Evolutionary conservation across 92 coral and sea anemone species (phyloP).

Genomic region (Micromussa lordhowensis): DNA sequence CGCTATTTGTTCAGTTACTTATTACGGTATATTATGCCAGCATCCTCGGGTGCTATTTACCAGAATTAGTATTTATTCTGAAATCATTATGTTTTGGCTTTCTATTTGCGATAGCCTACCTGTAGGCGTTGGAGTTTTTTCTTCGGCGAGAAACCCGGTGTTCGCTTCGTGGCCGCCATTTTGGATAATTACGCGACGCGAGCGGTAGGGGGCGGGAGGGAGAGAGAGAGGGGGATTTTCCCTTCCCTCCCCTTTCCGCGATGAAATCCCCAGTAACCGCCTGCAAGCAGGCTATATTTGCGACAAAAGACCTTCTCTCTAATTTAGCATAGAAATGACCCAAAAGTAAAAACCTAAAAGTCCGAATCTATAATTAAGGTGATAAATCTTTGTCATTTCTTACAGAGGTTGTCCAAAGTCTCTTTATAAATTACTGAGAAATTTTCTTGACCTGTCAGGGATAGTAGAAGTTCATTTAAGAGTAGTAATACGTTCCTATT

Average conservation of each 20-base stretch:
- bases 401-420: background rate
- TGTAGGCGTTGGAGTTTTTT: no score
- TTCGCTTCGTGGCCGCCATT: no score
- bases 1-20: background rate
- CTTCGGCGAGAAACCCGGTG: no score
- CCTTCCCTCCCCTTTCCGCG: no score
- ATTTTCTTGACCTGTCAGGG: no score
- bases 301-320: background rate
- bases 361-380: background rate
- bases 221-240: no score
- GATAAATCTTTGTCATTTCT: background rate
- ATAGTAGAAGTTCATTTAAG: no score
- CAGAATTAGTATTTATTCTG: background rate
- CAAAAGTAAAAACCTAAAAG: background rate
- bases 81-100: background rate
- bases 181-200: no score
- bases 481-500: background rate
- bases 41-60: background rate
- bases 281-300: no score
- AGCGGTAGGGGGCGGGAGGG: no score
- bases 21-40: background rate
- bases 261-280: no score
- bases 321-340: background rate
- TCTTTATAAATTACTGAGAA: background rate
- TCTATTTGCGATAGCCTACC: background rate